Conservation (phyloP, 1,140 invertebrate genomes). For the Drosophila grimshawi region DNA sequence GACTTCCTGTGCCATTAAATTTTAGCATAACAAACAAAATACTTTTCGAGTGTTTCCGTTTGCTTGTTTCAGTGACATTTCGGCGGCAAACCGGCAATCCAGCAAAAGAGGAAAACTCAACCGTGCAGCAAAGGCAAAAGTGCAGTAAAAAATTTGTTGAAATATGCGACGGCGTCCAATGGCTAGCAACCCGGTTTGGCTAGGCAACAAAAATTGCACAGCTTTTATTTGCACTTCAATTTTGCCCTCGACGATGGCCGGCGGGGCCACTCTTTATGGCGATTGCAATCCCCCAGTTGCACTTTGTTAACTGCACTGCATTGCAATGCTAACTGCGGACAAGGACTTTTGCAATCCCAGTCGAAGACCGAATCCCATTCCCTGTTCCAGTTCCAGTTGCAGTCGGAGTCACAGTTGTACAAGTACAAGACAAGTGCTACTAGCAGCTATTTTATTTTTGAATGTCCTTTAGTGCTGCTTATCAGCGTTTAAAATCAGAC, state of each 20-base stretch:
- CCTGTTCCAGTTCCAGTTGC: conserved; percentile 3
- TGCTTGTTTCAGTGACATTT: conserved; percentile 79
- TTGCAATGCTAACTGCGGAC: conserved; percentile 48
- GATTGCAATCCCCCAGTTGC: conserved; percentile 79
- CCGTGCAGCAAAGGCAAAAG: conserved; percentile 55
- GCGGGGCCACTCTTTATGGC: conserved; percentile 69
- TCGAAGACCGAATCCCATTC: background rate
- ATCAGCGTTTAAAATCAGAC: conserved; percentile 71
- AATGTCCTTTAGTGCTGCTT: conserved; percentile 77
- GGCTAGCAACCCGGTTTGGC: conserved; percentile 4
- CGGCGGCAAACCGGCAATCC: conserved; percentile 34
- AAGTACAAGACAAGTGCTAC: conserved; percentile 73
- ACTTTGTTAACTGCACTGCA: conserved; percentile 76
- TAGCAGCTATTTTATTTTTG: conserved; percentile 79
- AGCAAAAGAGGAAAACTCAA: conserved; percentile 23
- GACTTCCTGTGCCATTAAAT: conserved; percentile 79
- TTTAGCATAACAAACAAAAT: conserved; percentile 82
- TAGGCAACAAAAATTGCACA: conserved; percentile 58
- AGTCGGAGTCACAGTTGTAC: background rate
- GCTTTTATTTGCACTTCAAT: conserved; percentile 82
- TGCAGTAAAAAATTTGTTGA: conserved; percentile 74
- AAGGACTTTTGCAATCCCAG: conserved; percentile 11
- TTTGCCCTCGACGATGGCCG: conserved; percentile 66
- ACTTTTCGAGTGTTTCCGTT: conserved; percentile 78
- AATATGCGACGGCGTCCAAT: conserved; percentile 49